phyloP scores from a whole-genome alignment of 1,140 invertebrate genomes.

The Scaptomyza graminum region DNA sequence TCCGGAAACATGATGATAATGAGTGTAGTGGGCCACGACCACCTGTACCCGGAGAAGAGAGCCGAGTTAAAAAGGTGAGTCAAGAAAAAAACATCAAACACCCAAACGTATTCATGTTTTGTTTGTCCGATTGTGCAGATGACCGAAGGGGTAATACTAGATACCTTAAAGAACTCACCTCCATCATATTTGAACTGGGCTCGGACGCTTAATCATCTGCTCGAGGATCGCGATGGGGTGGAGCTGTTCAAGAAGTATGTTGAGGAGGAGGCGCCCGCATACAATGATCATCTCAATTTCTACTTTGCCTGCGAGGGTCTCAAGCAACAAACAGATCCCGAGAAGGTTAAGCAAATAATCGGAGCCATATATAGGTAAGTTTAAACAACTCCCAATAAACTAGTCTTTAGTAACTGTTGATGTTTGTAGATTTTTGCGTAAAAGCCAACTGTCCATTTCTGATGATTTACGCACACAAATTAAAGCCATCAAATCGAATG shows the following conservation, averaged over 20 bases:
- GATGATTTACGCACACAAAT: conserved; percentile 90
- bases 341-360: conserved; percentile 90
- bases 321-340: conserved; percentile 90
- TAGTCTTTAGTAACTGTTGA: conserved; percentile 20
- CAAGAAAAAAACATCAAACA: not conserved
- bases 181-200: conserved; percentile 94
- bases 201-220: conserved; percentile 90
- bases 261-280: conserved; percentile 90
- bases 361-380: conserved; percentile 91
- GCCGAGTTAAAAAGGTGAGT: conserved; percentile 82
- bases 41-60: conserved; percentile 84
- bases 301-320: conserved; percentile 96
- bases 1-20: conserved; percentile 84
- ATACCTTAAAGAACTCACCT: conserved; percentile 86
- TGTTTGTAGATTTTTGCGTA: conserved; percentile 89
- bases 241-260: conserved; percentile 93
- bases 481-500: conserved; percentile 88
- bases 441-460: conserved; percentile 91
- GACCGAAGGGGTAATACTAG: conserved; percentile 84
- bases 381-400: not conserved
- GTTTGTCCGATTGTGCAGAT: conserved; percentile 52
- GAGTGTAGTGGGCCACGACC: conserved; percentile 84
- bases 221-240: conserved; percentile 94
- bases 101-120: not conserved
- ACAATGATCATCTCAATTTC: conserved; percentile 92